These are phyloP conservation scores for Drosophila ananassae DNA, from an alignment of 1,140 invertebrate genomes.

Conservation along the genomic window DNA sequence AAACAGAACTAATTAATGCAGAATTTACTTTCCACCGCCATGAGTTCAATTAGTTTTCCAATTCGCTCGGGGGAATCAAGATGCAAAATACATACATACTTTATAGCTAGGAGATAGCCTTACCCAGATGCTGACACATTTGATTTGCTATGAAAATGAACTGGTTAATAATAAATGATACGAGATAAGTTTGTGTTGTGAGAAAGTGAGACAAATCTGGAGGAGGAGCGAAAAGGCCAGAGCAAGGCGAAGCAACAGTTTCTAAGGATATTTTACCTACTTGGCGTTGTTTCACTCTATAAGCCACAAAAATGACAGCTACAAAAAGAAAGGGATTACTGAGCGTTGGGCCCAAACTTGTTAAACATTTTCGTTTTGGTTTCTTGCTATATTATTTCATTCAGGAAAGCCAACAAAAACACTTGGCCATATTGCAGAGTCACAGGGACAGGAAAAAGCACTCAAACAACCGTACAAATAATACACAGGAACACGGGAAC, in stretches of 20 bases:
- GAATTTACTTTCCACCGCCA: constrained; percentile 26
- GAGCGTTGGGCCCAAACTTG: constrained; percentile 10
- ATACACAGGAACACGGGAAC: constrained; percentile 4
- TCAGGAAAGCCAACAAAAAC: constrained; percentile 22
- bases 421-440: constrained; percentile 54
- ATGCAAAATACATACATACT: constrained; percentile 12
- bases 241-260: constrained; percentile 52
- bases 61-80: constrained; percentile 40
- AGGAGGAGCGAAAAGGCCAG: background rate
- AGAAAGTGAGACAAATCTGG: constrained; percentile 1
- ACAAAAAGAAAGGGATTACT: constrained; percentile 20
- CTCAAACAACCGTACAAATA: constrained; percentile 23
- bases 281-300: constrained; percentile 8
- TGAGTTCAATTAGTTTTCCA: constrained; percentile 42
- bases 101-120: constrained; percentile 15
- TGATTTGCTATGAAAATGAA: constrained; percentile 52
- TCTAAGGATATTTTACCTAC: constrained; percentile 33
- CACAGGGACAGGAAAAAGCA: constrained; percentile 25
- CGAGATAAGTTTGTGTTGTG: constrained; percentile 29
- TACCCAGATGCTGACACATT: constrained; percentile 44
- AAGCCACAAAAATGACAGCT: constrained; percentile 1
- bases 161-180: constrained; percentile 38
- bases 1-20: constrained; percentile 32
- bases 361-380: constrained; percentile 42
- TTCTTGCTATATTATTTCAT: background rate